These are phyloP conservation scores for Channallabes apus DNA, from an alignment of 2,797 vertebrate species.

Conservation along the genomic window DNA sequence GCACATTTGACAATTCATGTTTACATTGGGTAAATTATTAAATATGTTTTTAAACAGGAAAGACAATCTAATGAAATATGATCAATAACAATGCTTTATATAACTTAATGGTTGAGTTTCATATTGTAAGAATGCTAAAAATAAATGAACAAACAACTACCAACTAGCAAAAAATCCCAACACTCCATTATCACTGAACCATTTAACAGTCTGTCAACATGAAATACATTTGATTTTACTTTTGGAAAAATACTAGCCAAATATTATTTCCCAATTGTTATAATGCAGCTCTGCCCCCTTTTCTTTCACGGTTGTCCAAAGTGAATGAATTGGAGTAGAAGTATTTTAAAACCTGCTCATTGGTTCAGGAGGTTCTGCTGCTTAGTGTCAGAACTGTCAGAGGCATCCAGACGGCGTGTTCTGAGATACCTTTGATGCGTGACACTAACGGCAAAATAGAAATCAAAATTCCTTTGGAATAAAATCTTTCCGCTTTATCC, in stretches of 20 bases:
- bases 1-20: background rate
- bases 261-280: slow-evolving; percentile 49
- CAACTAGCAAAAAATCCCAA: background rate
- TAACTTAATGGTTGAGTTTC: background rate
- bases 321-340: slow-evolving; percentile 54
- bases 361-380: slow-evolving; percentile 61
- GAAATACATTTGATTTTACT: slow-evolving; percentile 21
- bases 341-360: slow-evolving; percentile 52
- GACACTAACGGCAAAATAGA: slow-evolving; percentile 63
- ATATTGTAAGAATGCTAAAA: background rate
- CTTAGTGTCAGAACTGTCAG: slow-evolving; percentile 76
- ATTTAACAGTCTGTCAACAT: slow-evolving; percentile 16
- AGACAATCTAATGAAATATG: background rate
- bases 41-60: background rate
- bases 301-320: slow-evolving; percentile 64
- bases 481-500: slow-evolving; percentile 61
- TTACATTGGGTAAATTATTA: background rate
- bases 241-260: slow-evolving; percentile 17
- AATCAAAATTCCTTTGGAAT: slow-evolving; percentile 66
- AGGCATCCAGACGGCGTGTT: slow-evolving; percentile 67
- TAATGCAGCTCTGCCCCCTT: slow-evolving; percentile 57
- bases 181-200: background rate
- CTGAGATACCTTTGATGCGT: slow-evolving; percentile 73
- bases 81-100: background rate
- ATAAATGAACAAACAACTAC: background rate